phyloP scores from a whole-genome alignment of 1,140 invertebrate species.

The Aleiodes sp. region DNA sequence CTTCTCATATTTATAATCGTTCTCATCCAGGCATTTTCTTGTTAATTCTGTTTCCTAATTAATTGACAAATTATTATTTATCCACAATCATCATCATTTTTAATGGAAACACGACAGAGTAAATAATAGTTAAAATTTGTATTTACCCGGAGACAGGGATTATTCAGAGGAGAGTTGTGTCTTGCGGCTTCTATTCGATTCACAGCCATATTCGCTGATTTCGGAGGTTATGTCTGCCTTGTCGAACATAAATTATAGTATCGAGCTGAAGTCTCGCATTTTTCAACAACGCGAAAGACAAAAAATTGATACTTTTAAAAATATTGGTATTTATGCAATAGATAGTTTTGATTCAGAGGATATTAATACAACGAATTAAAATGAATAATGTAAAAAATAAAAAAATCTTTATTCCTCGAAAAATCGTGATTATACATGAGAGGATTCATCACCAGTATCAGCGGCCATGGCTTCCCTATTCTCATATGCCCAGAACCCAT shows the following conservation, averaged over 20 bases:
- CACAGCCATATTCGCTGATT: background rate
- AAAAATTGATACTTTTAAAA: no score
- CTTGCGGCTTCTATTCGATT: background rate
- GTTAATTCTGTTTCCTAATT: conserved; percentile 39
- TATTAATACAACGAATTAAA: conserved; percentile 29
- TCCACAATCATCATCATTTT: background rate
- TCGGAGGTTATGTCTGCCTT: background rate
- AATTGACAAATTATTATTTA: background rate
- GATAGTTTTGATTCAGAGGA: no score
- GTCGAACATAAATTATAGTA: background rate
- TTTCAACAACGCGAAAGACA: no score
- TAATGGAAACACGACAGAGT: background rate
- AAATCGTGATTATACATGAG: conserved; percentile 55
- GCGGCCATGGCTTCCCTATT: conserved; percentile 83
- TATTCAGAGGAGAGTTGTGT: conserved; percentile 18
- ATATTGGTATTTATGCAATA: background rate
- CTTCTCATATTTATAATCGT: conserved; percentile 17
- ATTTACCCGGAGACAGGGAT: conserved; percentile 44
- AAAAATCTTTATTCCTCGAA: background rate
- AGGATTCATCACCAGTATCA: conserved; percentile 66
- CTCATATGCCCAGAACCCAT: conserved; percentile 97
- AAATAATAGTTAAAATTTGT: background rate
- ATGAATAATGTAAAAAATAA: conserved; percentile 1
- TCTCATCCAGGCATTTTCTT: conserved; percentile 36
- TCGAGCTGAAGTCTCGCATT: no score